phyloP scores from a whole-genome alignment of 2,113 vertebrate genomes.

The Aegithalos caudatus region DNA sequence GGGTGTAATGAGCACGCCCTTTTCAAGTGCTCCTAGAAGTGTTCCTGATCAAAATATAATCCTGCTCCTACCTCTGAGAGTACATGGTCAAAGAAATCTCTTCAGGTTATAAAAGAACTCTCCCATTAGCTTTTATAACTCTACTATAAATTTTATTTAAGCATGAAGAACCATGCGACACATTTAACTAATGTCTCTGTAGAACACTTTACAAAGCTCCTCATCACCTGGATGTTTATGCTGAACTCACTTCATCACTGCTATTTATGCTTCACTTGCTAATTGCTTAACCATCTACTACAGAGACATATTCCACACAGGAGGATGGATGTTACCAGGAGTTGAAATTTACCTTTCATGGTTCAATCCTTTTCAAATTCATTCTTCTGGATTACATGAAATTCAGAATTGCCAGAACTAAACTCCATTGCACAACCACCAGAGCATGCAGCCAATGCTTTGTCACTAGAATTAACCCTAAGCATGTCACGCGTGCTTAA shows the following conservation, averaged over 20 bases:
- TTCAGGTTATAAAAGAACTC: not conserved
- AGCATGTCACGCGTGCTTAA: rapidly evolving
- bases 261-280: not conserved
- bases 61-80: not conserved
- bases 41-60: not conserved
- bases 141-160: not conserved
- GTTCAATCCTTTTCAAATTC: not conserved
- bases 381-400: not conserved
- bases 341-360: not conserved
- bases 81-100: not conserved
- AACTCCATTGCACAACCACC: not conserved
- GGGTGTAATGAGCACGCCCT: not conserved
- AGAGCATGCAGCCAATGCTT: not conserved
- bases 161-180: not conserved
- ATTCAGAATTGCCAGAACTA: not conserved
- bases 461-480: not conserved
- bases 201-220: not conserved
- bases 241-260: not conserved
- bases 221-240: not conserved
- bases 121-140: not conserved
- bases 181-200: rapidly evolving
- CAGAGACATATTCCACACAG: not conserved
- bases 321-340: not conserved
- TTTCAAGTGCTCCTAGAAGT: not conserved
- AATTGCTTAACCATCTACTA: not conserved